These are phyloP conservation scores for Sebastes schlegelii DNA, from an alignment of 2,113 vertebrate genomes.

Conservation along the genomic window DNA sequence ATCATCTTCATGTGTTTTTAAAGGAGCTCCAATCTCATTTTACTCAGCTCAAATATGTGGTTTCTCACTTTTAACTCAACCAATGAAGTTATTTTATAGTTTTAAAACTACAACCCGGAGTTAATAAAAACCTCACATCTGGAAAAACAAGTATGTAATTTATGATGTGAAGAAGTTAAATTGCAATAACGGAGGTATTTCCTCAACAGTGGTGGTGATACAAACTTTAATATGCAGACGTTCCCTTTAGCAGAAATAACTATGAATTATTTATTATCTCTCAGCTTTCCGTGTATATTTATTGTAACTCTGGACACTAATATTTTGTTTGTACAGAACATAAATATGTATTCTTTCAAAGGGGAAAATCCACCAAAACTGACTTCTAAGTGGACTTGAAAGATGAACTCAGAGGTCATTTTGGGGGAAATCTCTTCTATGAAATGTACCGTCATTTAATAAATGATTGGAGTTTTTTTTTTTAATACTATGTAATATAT, in stretches of 20 bases:
- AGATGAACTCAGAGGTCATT: neutral
- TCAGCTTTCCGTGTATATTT: neutral
- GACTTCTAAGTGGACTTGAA: neutral
- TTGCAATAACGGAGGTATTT: neutral
- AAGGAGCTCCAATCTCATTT: too few relatives aligned
- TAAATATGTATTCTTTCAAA: neutral
- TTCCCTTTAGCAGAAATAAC: neutral
- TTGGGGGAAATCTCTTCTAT: neutral
- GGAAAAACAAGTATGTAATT: neutral
- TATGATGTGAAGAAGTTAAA: neutral
- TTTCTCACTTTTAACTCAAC: neutral
- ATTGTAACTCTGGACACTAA: conserved; percentile 22
- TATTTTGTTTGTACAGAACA: neutral
- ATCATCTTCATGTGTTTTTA: too few relatives aligned
- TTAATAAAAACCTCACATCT: neutral
- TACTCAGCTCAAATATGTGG: neutral
- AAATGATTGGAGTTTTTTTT: conserved; percentile 4
- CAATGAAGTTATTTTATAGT: neutral
- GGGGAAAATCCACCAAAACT: neutral
- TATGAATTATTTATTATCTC: conserved; percentile 24
- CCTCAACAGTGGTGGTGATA: neutral
- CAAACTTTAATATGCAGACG: neutral
- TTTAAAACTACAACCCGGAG: neutral
- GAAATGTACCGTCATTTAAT: conserved; percentile 17
- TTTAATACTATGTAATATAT: conserved; percentile 33